Evolutionary conservation across 2,113 vertebrate species (phyloP).

Genomic region (Nycticryphes semicollaris): DNA sequence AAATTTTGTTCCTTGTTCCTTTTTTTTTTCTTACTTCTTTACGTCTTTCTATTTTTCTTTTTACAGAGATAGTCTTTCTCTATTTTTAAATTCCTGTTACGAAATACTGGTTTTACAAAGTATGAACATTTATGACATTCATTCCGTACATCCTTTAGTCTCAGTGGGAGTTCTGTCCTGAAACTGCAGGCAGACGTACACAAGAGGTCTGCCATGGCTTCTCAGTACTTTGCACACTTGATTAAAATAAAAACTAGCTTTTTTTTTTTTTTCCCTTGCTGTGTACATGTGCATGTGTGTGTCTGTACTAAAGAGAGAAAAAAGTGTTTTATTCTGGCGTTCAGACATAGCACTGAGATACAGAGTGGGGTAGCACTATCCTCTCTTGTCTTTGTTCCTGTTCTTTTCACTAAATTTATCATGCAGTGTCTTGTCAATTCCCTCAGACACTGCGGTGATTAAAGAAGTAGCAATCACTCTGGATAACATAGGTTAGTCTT

Average conservation of each 20-base stretch:
- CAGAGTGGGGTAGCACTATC: not conserved
- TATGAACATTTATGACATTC: not conserved
- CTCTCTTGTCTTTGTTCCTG: not conserved
- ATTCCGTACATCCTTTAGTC: not conserved
- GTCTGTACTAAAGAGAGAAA: not conserved
- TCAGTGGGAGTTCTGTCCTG: not conserved
- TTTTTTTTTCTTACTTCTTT: not conserved
- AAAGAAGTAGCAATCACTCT: not conserved
- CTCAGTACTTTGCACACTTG: not conserved
- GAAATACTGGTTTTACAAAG: not conserved
- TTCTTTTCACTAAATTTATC: not conserved
- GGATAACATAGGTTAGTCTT: not conserved
- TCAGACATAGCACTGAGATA: not conserved
- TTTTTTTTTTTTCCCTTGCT: rapidly evolving
- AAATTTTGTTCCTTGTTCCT: not conserved
- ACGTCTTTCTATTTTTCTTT: not conserved
- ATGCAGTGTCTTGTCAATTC: not conserved
- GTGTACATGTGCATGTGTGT: too few relatives aligned
- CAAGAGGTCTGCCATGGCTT: not conserved
- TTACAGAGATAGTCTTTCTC: not conserved
- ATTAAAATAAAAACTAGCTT: not conserved
- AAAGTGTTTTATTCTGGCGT: not conserved
- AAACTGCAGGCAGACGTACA: not conserved
- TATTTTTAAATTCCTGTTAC: not conserved
- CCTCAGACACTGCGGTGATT: not conserved